phyloP scores from a whole-genome alignment of 2,113 vertebrate species.

The Capreolus pygargus region DNA sequence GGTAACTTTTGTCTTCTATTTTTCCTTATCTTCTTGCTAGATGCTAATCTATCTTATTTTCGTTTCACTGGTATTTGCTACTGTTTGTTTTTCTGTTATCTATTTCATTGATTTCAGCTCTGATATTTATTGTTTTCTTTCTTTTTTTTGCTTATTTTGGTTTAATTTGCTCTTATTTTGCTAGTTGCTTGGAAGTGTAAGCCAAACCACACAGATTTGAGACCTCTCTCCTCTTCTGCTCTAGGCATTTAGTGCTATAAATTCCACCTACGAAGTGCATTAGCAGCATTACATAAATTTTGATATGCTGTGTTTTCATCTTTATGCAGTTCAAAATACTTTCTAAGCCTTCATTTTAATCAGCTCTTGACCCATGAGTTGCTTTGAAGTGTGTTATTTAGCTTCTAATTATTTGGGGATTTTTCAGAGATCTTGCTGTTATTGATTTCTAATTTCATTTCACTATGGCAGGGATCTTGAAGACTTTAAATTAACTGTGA shows the following conservation, averaged over 20 bases:
- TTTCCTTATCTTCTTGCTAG: neutral
- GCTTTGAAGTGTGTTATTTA: neutral
- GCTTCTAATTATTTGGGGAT: neutral
- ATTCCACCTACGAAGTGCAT: neutral
- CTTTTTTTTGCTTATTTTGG: neutral
- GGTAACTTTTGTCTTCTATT: neutral
- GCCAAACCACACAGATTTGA: neutral
- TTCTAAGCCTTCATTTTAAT: neutral
- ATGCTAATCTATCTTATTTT: neutral
- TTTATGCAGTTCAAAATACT: neutral
- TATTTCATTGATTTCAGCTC: neutral
- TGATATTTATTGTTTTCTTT: neutral
- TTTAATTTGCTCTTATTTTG: constrained; percentile 4
- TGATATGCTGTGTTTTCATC: neutral
- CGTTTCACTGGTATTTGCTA: neutral
- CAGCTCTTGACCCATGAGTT: neutral
- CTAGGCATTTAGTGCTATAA: neutral
- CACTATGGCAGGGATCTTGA: neutral
- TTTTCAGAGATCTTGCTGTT: neutral
- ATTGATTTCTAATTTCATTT: neutral
- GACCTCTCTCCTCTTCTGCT: neutral
- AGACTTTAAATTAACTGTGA: neutral
- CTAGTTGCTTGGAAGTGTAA: neutral
- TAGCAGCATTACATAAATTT: neutral
- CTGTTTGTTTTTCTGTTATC: neutral